Evolutionary conservation across 2,113 vertebrate genomes (phyloP), one percentile per base, ranked within the genome.

Genomic region (Misgurnus mizolepis): DNA sequence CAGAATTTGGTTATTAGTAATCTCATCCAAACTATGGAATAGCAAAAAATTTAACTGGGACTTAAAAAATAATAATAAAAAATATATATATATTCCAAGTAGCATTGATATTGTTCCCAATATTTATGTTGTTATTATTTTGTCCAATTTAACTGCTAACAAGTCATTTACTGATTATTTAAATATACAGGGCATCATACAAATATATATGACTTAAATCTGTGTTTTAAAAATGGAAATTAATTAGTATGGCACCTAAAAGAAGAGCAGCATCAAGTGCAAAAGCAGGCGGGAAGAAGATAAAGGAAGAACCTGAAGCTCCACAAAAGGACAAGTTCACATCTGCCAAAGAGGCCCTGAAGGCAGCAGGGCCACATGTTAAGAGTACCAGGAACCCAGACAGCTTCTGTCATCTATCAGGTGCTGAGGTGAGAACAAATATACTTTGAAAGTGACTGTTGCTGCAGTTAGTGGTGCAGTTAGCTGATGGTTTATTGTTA

Each of bases 171-270:
- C 60, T 53, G 65, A 45, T 10, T 67, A 17, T 45, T 45, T 8
- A 53, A 53, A 53, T 53, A 67, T 45, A n/a, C 27, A 34, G 27
- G 1, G 27, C 22, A 22, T 18, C 11, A 14, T 22, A 68, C 22
- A 67, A 72, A 78, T 65, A 1, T 22, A 22, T 43, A 47, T 89
- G 8, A 79, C 5, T 85, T 43, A 65, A 61, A 50, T 69, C 4
- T 2, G 12, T 18, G 15, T 81, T 81, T 45, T 55, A 81, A 56
- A 7, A 43, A 75, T 4, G 12, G 14, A 12, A 3, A 11, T 18
- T 17, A 84, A 50, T 74, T 17, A 79, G 34, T 68, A 96, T 97
- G 96, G 85, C 95, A 67, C 93, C 94, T 12, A 99, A 96, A 83
- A 91, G 84, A 85, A 91, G 83, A 1, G 61, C 88, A 0, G 79